A percentile compares a stretch with the other conserved stretches of the same genome.
Evolutionary conservation across 2,113 vertebrate species (phyloP).

Genomic region (Corythoichthys intestinalis): DNA sequence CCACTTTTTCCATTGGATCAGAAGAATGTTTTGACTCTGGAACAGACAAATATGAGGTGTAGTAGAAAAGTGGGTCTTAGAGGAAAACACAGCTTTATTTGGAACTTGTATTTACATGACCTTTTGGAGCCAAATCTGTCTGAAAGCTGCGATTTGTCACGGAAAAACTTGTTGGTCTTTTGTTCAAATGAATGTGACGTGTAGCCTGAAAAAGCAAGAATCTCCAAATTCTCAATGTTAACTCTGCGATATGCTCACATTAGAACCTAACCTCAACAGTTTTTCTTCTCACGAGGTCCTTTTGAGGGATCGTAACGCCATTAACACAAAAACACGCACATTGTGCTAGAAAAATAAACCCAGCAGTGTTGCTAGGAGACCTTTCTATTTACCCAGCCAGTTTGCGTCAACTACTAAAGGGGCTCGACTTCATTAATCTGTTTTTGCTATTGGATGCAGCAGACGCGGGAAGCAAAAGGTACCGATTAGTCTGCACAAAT

Average conservation of each 20-base stretch:
- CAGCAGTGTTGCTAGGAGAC: constrained; percentile 36
- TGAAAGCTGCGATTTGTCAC: no score
- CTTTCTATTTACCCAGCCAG: constrained; percentile 49
- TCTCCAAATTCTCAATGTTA: neutral
- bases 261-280: constrained; percentile 31
- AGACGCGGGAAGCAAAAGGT: constrained; percentile 21
- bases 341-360: constrained; percentile 38
- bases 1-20: neutral
- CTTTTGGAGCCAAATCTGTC: neutral
- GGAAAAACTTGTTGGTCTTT: neutral
- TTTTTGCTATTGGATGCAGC: constrained; percentile 25
- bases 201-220: neutral
- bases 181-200: neutral
- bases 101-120: neutral
- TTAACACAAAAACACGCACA: constrained; percentile 6
- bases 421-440: constrained; percentile 48
- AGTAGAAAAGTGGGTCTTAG: neutral
- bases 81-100: neutral
- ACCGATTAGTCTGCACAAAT: constrained; percentile 6
- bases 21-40: neutral
- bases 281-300: constrained; percentile 27
- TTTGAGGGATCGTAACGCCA: constrained; percentile 18
- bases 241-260: constrained; percentile 26
- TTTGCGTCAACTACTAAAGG: constrained; percentile 34
- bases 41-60: neutral